A percentile compares a stretch with the other conserved stretches of the same genome.
Evolutionary conservation across 2,113 vertebrate genomes (phyloP).

Genomic region (Rhabdornis inornatus): DNA sequence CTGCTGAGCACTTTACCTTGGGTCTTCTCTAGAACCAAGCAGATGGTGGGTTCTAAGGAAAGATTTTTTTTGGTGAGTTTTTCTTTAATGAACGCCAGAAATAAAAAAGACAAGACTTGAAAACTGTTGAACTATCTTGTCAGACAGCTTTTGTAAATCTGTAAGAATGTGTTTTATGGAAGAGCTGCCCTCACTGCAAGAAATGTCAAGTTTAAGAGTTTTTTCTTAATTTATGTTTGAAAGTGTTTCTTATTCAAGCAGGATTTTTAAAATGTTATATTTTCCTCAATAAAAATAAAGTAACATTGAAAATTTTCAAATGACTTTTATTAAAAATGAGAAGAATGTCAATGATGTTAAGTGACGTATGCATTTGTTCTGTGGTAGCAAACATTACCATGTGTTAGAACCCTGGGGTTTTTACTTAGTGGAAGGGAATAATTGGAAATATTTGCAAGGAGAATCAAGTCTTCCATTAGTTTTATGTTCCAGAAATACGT

Average conservation of each 20-base stretch:
- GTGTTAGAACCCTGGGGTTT: not conserved
- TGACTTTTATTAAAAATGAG: slow-evolving; percentile 25
- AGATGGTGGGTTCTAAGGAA: not conserved
- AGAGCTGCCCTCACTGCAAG: not conserved
- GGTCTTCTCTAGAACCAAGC: not conserved
- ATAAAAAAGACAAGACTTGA: not conserved
- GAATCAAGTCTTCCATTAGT: not conserved
- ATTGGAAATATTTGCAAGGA: not conserved
- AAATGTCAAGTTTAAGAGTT: not conserved
- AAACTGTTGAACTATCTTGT: not conserved
- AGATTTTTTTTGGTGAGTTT: not conserved
- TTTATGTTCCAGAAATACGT: not conserved
- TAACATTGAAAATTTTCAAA: not conserved
- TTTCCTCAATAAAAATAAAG: slow-evolving; percentile 36
- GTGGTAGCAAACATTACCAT: not conserved
- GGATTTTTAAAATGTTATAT: slow-evolving; percentile 40
- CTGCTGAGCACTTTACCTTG: slow-evolving; percentile 33
- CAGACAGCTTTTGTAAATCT: not conserved
- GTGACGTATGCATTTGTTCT: not conserved
- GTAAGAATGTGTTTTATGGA: not conserved
- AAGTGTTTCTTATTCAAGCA: slow-evolving; percentile 38
- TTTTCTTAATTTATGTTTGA: slow-evolving; percentile 21
- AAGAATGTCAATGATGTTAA: not conserved
- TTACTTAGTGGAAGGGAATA: not conserved
- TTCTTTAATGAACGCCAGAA: not conserved